Evolutionary conservation across 2,888 invertebrate species (phyloP).

Genomic region (Eupithecia exiguata): DNA sequence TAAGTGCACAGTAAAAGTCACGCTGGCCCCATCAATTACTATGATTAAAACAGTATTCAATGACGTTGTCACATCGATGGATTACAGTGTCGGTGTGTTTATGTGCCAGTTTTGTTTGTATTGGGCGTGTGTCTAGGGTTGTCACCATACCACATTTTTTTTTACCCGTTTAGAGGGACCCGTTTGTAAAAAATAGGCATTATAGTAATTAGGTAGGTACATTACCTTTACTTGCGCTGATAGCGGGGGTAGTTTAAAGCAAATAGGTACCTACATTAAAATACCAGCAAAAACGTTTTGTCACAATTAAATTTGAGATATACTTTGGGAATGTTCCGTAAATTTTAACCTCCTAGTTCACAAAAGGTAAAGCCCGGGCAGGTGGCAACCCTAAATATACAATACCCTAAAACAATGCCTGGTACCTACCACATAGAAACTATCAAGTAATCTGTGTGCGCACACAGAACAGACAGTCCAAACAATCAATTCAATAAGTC

Average conservation of each 20-base stretch:
- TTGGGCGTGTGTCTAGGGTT: slow-evolving; percentile 27
- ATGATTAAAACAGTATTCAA: slow-evolving; percentile 34
- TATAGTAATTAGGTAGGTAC: not conserved
- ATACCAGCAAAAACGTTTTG: too few relatives aligned
- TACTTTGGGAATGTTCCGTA: not conserved
- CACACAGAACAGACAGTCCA: slow-evolving; percentile 41
- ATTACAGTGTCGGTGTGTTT: slow-evolving; percentile 31
- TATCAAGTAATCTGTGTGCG: slow-evolving; percentile 9
- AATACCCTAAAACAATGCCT: slow-evolving; percentile 35
- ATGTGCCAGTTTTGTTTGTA: slow-evolving; percentile 25
- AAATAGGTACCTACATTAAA: too few relatives aligned
- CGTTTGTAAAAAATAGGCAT: not conserved
- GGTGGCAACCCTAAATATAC: slow-evolving; percentile 23
- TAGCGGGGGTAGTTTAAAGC: too few relatives aligned
- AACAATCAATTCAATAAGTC: slow-evolving; percentile 61
- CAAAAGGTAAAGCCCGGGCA: not conserved
- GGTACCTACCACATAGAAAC: slow-evolving; percentile 15
- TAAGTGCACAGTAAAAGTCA: slow-evolving; percentile 11
- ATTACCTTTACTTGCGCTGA: not conserved
- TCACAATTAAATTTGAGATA: too few relatives aligned
- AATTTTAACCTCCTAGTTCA: not conserved
- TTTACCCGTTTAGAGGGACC: not conserved
- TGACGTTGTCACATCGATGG: slow-evolving; percentile 28
- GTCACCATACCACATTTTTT: not conserved
- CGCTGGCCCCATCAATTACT: slow-evolving; percentile 28